phyloP scores from a whole-genome alignment of 2,797 vertebrate genomes.

The Diplodus puntazzo region DNA sequence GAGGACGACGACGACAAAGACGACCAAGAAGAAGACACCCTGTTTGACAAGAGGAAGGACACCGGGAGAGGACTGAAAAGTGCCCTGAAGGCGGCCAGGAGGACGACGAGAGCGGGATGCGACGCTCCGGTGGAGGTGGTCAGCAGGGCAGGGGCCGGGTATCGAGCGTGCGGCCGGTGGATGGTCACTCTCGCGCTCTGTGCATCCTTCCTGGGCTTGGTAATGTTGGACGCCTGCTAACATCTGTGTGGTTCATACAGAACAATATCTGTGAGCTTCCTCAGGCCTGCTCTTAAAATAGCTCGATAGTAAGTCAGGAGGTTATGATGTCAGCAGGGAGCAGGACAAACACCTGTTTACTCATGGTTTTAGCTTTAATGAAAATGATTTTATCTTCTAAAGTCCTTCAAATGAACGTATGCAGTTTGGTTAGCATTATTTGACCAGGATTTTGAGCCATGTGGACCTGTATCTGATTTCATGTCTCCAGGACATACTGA shows the following conservation, averaged over 20 bases:
- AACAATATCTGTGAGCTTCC: no score
- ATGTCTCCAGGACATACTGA: neutral
- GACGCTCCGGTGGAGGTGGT: conserved; percentile 67
- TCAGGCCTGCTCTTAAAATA: no score
- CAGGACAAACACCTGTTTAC: neutral
- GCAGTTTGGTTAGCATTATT: neutral
- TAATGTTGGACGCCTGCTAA: conserved; percentile 32
- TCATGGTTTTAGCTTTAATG: neutral
- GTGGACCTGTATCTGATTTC: neutral
- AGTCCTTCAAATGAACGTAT: neutral
- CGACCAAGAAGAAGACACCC: conserved; percentile 83
- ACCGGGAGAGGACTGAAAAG: conserved; percentile 68
- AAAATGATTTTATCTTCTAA: neutral
- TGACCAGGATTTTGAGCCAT: neutral
- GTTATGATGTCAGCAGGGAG: no score
- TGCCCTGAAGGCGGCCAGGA: conserved; percentile 68
- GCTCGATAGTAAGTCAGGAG: no score
- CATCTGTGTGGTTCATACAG: no score
- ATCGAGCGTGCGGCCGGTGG: conserved; percentile 72
- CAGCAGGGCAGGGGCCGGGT: conserved; percentile 46
- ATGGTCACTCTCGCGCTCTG: conserved; percentile 80
- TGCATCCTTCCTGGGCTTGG: conserved; percentile 86
- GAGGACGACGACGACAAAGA: conserved; percentile 77
- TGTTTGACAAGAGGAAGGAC: conserved; percentile 82
- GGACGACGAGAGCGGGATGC: conserved; percentile 31